Base-by-base conservation (phyloP, 2,888 invertebrate species). In the Stegana nigrithorax region DNA sequence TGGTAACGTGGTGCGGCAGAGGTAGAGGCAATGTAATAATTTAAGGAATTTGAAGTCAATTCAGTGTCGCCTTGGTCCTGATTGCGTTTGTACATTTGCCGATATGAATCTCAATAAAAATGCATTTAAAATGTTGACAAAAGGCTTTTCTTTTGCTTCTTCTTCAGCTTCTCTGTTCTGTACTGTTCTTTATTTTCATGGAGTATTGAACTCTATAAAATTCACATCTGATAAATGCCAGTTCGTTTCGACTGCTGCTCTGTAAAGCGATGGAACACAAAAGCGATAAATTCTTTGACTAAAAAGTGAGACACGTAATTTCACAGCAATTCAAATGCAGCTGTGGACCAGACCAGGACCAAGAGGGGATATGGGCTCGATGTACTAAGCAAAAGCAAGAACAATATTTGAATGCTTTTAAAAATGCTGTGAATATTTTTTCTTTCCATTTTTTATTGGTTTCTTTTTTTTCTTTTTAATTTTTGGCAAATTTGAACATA, bases 71-170 rank as follows among this genome's bases (percentile, higher is more conserved):
- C 71, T 23, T n/a, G 26, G n/a, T 50, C n/a, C n/a, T 14, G 50
- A 45, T 45, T 45, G 19, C 21, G 10, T 45, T 45, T 45, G 45
- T 45, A 10, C 66, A 65, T 60, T 66, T 71, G 69, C n/a, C 76
- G 73, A 80, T 78, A 81, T 78, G 78, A 81, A 76, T 81, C 82
- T 78, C 81, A 81, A 81, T 82, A 81, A 82, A 81, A 82, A 79
- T 81, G 82, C 83, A 83, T 83, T 82, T 82, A 78, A 76, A 83
- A 77, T 82, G 76, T 78, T 81, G 80, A 82, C 82, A 82, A 82
- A 81, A 75, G 80, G 75, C 72, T 72, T 72, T 68, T 60, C 51
- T 62, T 59, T 26, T n/a, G n/a, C 50, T 59, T 53, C 66, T 69
- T 68, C 60, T 21, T 23, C 19, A 25, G 42, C 14, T 44, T 44